These are phyloP conservation scores for Tadarida brasiliensis DNA, from an alignment of 2,797 vertebrate species.

Conservation along the genomic window DNA sequence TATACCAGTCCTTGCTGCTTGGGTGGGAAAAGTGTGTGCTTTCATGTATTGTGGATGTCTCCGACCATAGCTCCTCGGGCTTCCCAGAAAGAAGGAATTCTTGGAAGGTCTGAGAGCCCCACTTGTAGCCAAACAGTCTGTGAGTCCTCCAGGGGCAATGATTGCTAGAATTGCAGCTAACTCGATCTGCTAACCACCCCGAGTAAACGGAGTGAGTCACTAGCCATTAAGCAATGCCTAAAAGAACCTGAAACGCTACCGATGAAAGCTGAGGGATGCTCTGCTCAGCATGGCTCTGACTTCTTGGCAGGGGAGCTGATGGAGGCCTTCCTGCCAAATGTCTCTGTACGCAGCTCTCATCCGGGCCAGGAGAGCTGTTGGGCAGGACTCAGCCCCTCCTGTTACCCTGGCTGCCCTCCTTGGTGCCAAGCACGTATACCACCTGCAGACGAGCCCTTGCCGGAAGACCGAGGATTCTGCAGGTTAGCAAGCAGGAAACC, in stretches of 20 bases:
- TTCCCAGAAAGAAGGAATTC: neutral
- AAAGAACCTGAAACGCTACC: neutral
- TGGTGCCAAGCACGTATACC: neutral
- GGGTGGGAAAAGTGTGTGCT: neutral
- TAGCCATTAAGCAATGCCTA: constrained; percentile 28
- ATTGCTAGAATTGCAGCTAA: neutral
- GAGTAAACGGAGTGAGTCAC: neutral
- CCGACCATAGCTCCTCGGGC: neutral
- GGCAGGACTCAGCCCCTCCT: neutral
- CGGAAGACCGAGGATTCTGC: neutral
- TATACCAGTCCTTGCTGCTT: neutral
- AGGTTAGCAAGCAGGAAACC: neutral
- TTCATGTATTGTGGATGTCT: neutral
- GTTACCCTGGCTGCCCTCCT: neutral
- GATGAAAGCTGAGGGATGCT: neutral
- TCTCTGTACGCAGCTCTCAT: neutral
- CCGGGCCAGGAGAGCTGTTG: neutral
- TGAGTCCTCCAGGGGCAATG: neutral
- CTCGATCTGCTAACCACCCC: neutral
- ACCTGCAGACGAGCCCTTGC: neutral
- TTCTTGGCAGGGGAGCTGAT: neutral
- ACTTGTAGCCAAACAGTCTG: neutral
- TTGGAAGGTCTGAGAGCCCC: constrained; percentile 22
- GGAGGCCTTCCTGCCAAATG: neutral
- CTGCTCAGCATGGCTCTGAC: neutral